Percentiles rank a stretch among this genome's conserved stretches.
Conservation (phyloP, 1,140 invertebrate genomes). For the Drosophila teissieri region DNA sequence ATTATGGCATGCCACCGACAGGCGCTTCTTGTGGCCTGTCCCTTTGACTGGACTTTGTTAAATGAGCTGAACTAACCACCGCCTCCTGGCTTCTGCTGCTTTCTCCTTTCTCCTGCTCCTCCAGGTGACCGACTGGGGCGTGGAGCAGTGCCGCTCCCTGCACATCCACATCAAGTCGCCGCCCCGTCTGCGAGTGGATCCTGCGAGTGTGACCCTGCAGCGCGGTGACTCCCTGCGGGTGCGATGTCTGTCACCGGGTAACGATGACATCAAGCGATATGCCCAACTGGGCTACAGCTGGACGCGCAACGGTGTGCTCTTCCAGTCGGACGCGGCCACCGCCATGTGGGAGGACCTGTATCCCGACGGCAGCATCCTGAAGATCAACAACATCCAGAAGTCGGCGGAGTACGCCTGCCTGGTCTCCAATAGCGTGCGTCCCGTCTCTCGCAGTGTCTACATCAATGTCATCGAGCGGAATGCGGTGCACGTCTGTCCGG, state of each 20-base stretch:
- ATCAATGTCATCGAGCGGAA: constrained; percentile 88
- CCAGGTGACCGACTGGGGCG: constrained; percentile 89
- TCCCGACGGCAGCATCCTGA: constrained; percentile 91
- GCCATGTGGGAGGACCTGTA: constrained; percentile 93
- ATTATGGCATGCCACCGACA: constrained; percentile 12
- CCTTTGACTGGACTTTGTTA: constrained; percentile 11
- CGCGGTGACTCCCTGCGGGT: constrained; percentile 87
- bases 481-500: constrained; percentile 86
- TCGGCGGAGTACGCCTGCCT: constrained; percentile 88
- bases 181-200: constrained; percentile 89
- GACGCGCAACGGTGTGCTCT: constrained; percentile 90
- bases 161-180: constrained; percentile 88
- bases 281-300: constrained; percentile 91
- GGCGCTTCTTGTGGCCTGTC: background rate
- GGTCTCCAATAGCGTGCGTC: constrained; percentile 86
- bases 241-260: constrained; percentile 87
- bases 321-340: constrained; percentile 88
- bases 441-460: constrained; percentile 86
- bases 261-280: constrained; percentile 85
- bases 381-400: constrained; percentile 90
- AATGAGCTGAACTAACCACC: constrained; percentile 8
- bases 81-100: no score
- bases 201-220: constrained; percentile 89
- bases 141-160: constrained; percentile 90
- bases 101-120: background rate